Base-by-base conservation (phyloP, 2,888 invertebrate species). In the Cabera pusaria region DNA sequence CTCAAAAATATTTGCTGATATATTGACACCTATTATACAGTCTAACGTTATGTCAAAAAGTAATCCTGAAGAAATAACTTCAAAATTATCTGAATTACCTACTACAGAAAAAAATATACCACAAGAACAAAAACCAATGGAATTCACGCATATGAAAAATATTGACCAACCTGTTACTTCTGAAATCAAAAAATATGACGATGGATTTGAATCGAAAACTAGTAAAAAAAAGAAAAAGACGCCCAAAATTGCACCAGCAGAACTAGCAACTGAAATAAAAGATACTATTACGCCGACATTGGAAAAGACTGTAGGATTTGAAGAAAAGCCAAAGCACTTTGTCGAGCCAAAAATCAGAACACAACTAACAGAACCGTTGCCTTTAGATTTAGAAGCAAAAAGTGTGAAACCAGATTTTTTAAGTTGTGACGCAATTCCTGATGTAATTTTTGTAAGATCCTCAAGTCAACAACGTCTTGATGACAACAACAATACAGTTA, bases 361-460 rank as follows among this genome's bases (percentile, higher is more conserved):
- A n/a, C n/a, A n/a, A n/a, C n/a, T n/a, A n/a, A n/a, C n/a, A n/a
- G n/a, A n/a, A n/a, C n/a, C n/a, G n/a, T n/a, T n/a, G n/a, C n/a
- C n/a, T n/a, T n/a, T n/a, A 34, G 60, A 63, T 7, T 50, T 64
- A 29, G 65, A 70, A 53, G 64, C 63, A 10, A 54, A 54, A 24
- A 65, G 58, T 44, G 40, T 62, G 1, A 68, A 61, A 51, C 40
- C 58, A 9, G 70, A 70, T 12, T 52, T 58, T 7, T 59, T 60
- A 6, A 41, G 51, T 37, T 67, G 59, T 52, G 73, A 76, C n/a
- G 45, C 53, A 1, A 57, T 68, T 9, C 81, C 87, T 12, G 82
- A 84, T 47, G 67, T 87, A 7, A 68, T 77, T 7, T 69, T 78
- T 23, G 74, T 82, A 19, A 66, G 81, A 26, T 75, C 85, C 6